Evolutionary conservation across 2,888 invertebrate genomes (phyloP), one percentile per base, ranked within the genome.

Genomic region (Hypomecis atomaria): DNA sequence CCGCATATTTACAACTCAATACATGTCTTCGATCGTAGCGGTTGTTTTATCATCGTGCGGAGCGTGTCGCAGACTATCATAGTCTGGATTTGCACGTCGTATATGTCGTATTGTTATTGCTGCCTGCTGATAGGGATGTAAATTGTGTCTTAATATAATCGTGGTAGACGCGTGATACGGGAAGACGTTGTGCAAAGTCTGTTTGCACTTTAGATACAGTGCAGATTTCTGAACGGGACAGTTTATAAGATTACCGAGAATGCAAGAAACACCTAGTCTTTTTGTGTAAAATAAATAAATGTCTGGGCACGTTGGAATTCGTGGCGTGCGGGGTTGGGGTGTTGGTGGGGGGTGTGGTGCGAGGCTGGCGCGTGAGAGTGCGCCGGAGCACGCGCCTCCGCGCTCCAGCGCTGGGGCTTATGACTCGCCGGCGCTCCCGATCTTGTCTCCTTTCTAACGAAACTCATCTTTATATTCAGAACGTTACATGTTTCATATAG

Each of bases 221-320:
- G 34, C 23, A 34, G 58, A 38, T 34, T 49, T 10, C 44, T 47
- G 11, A 52, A 37, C 34, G 55, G 49, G n/a, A 55, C 45, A 48
- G 33, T 49, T 59, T 56, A 59, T 13, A 45, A 55, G 59, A 59
- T 64, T 55, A 50, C 49, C 45, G 38, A 56, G 59, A 49, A 48
- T 36, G 50, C 50, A 42, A 49, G 44, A 5, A 40, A 47, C 42
- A 49, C 47, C 58, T 38, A 11, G 43, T 48, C 42, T 50, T 57
- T 53, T 62, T 64, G 36, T 61, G 10, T 83, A 82, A 81, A 79
- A 71, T 67, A 78, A 82, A 82, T 80, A 76, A 85, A 85, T 88
- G 83, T 79, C 77, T 78, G 78, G 72, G 81, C 85, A 86, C 85
- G 87, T 86, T 81, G 83, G 80, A 78, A 81, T 83, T 76, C 77